These are phyloP conservation scores for Petrocephalus schoutedeni DNA, from an alignment of 2,797 vertebrate species.

Conservation along the genomic window DNA sequence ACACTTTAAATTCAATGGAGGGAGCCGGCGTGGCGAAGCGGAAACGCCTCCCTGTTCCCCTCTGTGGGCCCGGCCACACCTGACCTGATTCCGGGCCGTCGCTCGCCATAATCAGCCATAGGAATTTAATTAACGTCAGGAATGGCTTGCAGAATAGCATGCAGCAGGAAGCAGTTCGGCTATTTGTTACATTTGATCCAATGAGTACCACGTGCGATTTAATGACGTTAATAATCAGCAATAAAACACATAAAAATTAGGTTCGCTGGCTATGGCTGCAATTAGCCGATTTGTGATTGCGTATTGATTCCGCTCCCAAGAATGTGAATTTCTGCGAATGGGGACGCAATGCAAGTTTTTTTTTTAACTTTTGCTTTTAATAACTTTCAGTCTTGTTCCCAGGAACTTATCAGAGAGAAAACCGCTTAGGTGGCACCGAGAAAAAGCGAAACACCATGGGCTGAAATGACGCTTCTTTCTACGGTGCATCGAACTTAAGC, in stretches of 20 bases:
- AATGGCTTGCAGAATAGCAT: neutral
- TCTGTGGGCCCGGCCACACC: neutral
- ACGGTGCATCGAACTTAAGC: neutral
- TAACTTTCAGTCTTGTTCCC: neutral
- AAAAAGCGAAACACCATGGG: neutral
- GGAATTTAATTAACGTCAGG: neutral
- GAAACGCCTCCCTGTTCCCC: neutral
- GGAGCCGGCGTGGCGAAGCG: neutral
- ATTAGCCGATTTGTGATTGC: conserved; percentile 4
- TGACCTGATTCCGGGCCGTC: neutral
- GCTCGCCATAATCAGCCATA: neutral
- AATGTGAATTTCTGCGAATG: neutral
- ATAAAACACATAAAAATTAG: conserved; percentile 2
- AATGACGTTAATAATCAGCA: neutral
- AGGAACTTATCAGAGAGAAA: neutral
- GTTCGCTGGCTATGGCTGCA: neutral
- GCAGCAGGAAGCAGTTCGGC: neutral
- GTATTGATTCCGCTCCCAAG: neutral
- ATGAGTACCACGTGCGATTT: neutral
- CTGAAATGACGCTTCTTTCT: neutral
- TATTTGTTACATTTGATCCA: conserved; percentile 2
- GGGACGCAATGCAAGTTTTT: neutral
- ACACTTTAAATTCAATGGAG: neutral
- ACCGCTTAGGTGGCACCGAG: neutral
- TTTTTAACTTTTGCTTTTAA: neutral